Evolutionary conservation across 2,888 invertebrate genomes (phyloP).

Genomic region (Cactoblastis cactorum): DNA sequence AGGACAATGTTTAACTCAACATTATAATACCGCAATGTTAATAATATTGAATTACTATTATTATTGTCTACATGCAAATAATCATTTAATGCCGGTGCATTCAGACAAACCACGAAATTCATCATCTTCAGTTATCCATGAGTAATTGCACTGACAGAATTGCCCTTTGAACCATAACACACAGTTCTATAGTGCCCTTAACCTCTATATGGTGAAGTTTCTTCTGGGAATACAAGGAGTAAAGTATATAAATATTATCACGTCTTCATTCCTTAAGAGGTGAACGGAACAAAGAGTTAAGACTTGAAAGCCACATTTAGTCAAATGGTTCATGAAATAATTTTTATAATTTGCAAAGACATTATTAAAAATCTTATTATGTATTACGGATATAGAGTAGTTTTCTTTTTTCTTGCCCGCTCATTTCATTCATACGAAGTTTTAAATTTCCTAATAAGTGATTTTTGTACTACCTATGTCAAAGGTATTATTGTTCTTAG

Average conservation of each 20-base stretch:
- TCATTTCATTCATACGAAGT: too few relatives aligned
- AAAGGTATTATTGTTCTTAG: too few relatives aligned
- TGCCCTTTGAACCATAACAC: slow-evolving; percentile 3
- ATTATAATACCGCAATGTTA: neutral
- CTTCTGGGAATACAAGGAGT: neutral
- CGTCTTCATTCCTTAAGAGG: too few relatives aligned
- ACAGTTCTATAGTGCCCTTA: neutral
- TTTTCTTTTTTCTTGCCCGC: too few relatives aligned
- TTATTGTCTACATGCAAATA: neutral
- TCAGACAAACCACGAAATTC: neutral
- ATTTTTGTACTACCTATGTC: too few relatives aligned
- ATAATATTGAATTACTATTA: neutral
- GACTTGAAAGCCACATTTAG: too few relatives aligned
- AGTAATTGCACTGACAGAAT: neutral
- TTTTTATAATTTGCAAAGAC: too few relatives aligned
- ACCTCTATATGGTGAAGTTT: neutral
- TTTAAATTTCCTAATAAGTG: too few relatives aligned
- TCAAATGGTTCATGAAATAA: too few relatives aligned
- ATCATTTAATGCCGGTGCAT: neutral
- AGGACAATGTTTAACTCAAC: neutral
- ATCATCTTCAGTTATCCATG: neutral
- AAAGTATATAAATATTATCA: neutral
- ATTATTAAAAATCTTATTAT: too few relatives aligned
- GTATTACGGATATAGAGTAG: too few relatives aligned
- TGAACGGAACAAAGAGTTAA: too few relatives aligned